These are phyloP conservation scores for Oceanodroma tethys DNA, from an alignment of 2,113 vertebrate species.

Conservation along the genomic window DNA sequence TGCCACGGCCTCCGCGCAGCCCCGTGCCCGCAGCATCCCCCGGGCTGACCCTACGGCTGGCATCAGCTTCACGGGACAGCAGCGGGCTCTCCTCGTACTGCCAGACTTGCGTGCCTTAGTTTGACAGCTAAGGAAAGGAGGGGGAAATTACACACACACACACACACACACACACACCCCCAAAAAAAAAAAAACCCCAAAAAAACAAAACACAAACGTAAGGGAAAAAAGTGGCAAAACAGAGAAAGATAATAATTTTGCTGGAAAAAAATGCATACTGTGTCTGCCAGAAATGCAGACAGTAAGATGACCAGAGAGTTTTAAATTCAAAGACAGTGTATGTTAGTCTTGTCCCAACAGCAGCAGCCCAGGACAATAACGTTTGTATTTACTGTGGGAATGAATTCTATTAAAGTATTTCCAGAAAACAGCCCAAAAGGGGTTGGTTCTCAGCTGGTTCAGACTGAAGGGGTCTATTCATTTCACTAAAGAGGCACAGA, in stretches of 20 bases:
- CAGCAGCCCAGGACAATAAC: not conserved
- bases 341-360: not conserved
- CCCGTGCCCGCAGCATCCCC: not conserved
- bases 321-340: not conserved
- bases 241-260: not conserved
- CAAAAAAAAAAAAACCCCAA: not conserved
- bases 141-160: no score
- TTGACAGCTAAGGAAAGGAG: not conserved
- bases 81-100: not conserved
- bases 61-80: not conserved
- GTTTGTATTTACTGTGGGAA: not conserved
- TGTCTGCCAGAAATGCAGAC: not conserved
- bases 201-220: no score
- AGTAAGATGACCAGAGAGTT: not conserved
- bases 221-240: not conserved
- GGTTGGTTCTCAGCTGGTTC: not conserved
- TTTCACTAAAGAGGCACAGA: not conserved
- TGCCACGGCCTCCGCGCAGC: not conserved
- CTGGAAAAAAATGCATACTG: not conserved
- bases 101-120: not conserved
- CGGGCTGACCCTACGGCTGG: not conserved
- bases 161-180: no score
- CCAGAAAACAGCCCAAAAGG: not conserved
- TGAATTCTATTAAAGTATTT: not conserved
- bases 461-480: not conserved